Evolutionary conservation across 53 echinoderm and acorn worm genomes (phyloP).

Genomic region (Luidia sarsii): DNA sequence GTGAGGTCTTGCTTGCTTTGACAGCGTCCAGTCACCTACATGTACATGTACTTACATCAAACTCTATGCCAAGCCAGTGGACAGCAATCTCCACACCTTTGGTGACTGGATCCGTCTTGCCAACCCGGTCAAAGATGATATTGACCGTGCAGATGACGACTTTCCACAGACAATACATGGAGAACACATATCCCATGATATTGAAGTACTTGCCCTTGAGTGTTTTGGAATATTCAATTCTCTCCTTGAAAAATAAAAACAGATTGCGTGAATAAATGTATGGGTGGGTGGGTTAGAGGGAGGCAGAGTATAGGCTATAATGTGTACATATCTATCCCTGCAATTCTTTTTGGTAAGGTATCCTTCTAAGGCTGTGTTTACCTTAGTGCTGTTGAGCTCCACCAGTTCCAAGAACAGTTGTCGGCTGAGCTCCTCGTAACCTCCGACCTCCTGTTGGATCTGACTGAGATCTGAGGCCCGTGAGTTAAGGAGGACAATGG

Average conservation of each 20-base stretch:
- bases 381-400: conserved; percentile 93
- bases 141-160: conserved; percentile 96
- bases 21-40: no score
- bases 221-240: conserved; percentile 91
- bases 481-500: no score
- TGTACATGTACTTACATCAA: conserved; percentile 99
- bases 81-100: conserved; percentile 96
- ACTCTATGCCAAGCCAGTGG: conserved; percentile 86
- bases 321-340: no score
- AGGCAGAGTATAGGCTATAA: background rate
- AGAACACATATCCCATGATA: conserved; percentile 94
- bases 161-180: conserved; percentile 97
- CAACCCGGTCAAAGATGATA: conserved; percentile 98
- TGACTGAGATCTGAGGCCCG: conserved; percentile 82
- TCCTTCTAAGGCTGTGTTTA: no score
- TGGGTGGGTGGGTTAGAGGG: no score
- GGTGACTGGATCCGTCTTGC: conserved; percentile 96
- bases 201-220: conserved; percentile 95
- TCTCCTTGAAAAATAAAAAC: conserved; percentile 55
- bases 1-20: no score
- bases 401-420: conserved; percentile 93
- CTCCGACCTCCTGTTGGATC: conserved; percentile 90
- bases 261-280: background rate
- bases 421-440: conserved; percentile 91
- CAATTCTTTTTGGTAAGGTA: no score